A percentile compares a stretch with the other conserved stretches of the same genome.
These are phyloP conservation scores for Pandemis corylana DNA, from an alignment of 2,888 invertebrate species.

Conservation along the genomic window DNA sequence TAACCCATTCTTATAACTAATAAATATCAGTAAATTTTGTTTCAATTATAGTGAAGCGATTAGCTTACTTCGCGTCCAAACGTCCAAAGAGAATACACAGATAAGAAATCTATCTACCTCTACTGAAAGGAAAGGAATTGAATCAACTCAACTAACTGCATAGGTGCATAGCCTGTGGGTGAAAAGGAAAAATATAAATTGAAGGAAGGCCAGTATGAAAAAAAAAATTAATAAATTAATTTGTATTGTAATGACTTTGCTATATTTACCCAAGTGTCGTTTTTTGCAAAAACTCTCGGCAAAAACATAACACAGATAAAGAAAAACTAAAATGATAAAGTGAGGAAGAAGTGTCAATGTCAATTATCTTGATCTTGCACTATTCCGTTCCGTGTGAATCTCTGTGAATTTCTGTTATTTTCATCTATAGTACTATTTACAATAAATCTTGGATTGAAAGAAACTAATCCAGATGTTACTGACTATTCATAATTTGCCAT, in stretches of 20 bases:
- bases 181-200: too few relatives aligned
- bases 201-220: too few relatives aligned
- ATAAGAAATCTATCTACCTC: not conserved
- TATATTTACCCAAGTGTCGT: too few relatives aligned
- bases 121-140: not conserved
- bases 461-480: slow-evolving; percentile 33
- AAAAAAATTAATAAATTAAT: too few relatives aligned
- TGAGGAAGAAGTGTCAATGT: too few relatives aligned
- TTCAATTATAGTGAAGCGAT: not conserved
- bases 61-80: not conserved
- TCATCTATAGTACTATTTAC: not conserved
- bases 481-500: slow-evolving; percentile 41
- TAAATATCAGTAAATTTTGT: not conserved
- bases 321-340: too few relatives aligned
- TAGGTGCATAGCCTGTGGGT: too few relatives aligned
- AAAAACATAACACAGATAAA: too few relatives aligned
- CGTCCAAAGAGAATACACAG: not conserved
- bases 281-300: too few relatives aligned
- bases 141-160: too few relatives aligned
- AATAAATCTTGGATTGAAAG: not conserved
- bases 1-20: slow-evolving; percentile 3
- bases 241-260: too few relatives aligned
- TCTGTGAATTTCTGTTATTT: not conserved
- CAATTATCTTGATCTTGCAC: too few relatives aligned
- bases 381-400: not conserved